These are phyloP conservation scores for Dascyllus trimaculatus DNA, from an alignment of 2,113 vertebrate genomes.

Conservation along the genomic window DNA sequence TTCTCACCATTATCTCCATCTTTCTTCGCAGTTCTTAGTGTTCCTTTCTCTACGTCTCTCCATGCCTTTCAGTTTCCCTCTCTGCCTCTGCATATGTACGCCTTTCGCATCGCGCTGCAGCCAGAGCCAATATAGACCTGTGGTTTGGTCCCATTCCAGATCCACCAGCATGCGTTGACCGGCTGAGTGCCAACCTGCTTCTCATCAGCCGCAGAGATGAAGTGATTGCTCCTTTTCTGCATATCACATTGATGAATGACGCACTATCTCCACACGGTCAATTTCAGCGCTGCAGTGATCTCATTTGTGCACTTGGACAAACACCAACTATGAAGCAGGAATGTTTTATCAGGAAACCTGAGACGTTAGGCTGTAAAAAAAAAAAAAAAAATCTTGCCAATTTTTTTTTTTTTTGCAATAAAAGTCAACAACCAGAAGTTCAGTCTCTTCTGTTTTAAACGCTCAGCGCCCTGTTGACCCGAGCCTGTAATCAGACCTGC, in stretches of 20 bases:
- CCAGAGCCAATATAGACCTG: conserved; percentile 34
- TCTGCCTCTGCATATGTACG: conserved; percentile 18
- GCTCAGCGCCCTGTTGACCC: not conserved
- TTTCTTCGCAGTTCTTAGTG: not conserved
- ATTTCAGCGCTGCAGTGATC: conserved; percentile 66
- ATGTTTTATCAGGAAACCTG: conserved; percentile 52
- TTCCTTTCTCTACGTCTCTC: too few species aligned
- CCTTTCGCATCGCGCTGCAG: conserved; percentile 26
- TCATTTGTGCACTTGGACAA: conserved; percentile 59
- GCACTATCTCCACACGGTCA: conserved; percentile 71
- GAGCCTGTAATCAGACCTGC: not conserved
- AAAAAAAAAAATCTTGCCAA: conserved; percentile 1
- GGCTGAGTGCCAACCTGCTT: conserved; percentile 61
- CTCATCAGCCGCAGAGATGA: conserved; percentile 69
- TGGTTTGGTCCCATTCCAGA: conserved; percentile 63
- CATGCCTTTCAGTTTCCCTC: not conserved
- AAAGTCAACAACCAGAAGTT: conserved; percentile 11
- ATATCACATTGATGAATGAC: conserved; percentile 45
- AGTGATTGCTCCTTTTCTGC: conserved; percentile 61
- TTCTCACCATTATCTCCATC: not conserved
- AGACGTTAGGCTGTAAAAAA: conserved; percentile 24
- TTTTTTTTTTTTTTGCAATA: not conserved
- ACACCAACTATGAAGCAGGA: conserved; percentile 19
- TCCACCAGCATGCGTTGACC: conserved; percentile 33
- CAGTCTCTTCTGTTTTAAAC: conserved; percentile 7